Conservation (phyloP, 2,888 invertebrate species). For the Macrophya annulata region DNA sequence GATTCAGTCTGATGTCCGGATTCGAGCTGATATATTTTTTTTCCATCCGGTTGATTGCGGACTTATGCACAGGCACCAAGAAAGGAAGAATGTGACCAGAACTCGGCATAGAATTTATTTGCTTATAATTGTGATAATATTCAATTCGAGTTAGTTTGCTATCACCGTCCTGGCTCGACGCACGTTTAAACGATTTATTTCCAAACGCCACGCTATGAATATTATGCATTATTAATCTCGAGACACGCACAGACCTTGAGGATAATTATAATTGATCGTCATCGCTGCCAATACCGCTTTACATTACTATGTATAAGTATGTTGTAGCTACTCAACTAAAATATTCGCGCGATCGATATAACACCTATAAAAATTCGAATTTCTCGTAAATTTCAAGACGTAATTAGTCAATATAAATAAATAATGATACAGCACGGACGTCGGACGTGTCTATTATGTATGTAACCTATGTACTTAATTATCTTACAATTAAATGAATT, state of each 20-base stretch:
- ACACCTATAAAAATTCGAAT: neutral
- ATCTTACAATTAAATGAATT: neutral
- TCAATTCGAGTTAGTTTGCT: neutral
- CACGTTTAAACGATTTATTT: neutral
- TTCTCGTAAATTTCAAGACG: neutral
- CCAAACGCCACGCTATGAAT: neutral
- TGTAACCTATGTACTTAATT: neutral
- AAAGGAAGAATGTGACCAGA: neutral
- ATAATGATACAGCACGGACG: neutral
- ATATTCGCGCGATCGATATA: neutral
- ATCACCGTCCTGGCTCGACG: neutral
- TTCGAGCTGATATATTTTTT: constrained; percentile 86
- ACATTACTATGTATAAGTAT: neutral
- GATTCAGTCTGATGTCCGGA: constrained; percentile 86
- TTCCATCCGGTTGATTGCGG: constrained; percentile 79
- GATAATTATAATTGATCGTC: neutral
- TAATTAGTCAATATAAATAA: neutral
- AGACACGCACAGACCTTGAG: neutral
- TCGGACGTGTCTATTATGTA: neutral
- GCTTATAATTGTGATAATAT: neutral
- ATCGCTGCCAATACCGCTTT: neutral
- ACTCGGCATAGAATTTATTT: neutral
- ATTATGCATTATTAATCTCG: neutral
- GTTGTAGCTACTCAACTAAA: neutral
- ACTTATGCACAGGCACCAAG: constrained; percentile 51